Evolutionary conservation across 2,113 vertebrate genomes (phyloP).

Genomic region (Neolamprologus fasciatus): DNA sequence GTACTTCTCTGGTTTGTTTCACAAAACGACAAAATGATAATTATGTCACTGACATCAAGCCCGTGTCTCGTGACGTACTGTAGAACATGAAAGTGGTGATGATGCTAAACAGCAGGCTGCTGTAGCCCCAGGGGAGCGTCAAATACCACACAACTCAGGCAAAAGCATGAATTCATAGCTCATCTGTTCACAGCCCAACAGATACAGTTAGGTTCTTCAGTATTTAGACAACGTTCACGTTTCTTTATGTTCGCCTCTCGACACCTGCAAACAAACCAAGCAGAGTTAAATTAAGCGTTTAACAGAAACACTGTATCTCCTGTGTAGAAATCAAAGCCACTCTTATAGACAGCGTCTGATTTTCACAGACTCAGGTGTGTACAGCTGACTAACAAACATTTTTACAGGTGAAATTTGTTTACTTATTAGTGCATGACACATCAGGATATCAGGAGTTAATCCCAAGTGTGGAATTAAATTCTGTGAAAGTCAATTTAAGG

Average conservation of each 20-base stretch:
- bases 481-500: neutral
- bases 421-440: neutral
- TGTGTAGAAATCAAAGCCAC: neutral
- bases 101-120: neutral
- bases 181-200: neutral
- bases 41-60: neutral
- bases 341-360: neutral
- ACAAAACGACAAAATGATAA: neutral
- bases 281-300: neutral
- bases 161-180: neutral
- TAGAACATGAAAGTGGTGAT: constrained; percentile 2
- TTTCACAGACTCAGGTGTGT: neutral
- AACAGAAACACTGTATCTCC: neutral
- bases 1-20: neutral
- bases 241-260: neutral
- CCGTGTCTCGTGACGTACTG: neutral
- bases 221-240: neutral
- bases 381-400: neutral
- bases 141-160: neutral
- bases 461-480: neutral
- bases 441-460: neutral
- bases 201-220: neutral
- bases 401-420: neutral
- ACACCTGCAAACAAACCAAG: neutral
- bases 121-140: neutral